Base-by-base conservation (phyloP, 2,113 vertebrate genomes). In the Prunella himalayana region DNA sequence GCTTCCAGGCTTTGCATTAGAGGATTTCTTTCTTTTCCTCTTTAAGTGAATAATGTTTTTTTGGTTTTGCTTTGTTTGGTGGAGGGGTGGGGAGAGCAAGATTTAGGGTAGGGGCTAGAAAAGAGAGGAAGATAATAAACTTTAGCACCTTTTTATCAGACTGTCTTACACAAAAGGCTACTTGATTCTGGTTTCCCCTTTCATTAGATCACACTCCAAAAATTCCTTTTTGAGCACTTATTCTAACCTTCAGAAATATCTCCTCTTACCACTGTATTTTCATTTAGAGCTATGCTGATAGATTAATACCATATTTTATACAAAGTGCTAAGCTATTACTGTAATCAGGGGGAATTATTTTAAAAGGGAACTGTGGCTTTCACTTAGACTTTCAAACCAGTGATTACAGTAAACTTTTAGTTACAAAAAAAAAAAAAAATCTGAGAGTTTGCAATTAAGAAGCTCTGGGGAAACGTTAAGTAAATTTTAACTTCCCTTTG, bases 101-200 rank as follows among this genome's bases (percentile, higher is more conserved):
- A 21, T 88, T 93, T 80, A 86, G 75, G 31, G 61, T 63, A 72
- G 76, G 57, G 41, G 51, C 39, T 86, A 22, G 86, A 90, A 90
- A 93, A 51, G 66, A 82, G 82, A 77, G 80, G 84, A 90, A 95
- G 83, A 85, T 88, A 88, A 87, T 91, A 94, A 94, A 96, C 75
- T 95, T 94, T 94, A 96, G 68, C 92, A 94, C 92, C 94, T 97
- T 94, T 90, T 94, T 84, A 94, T 90, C 94, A 90, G 82, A 53
- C 59, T 80, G 89, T 70, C 90, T 92, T 92, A 93, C 77, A 92
- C 83, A 91, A 92, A 96, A 83, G 81, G 78, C 81, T 93, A 21
- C 59, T 96, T 94, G 78, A 82, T 90, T 92, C 93, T 80, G 56
- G 44, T 82, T 95, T 91, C 82, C 66, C 44, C 82, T 92, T 94